These are phyloP conservation scores for Heteromyza rotundicornis DNA, from an alignment of 2,888 invertebrate genomes.

Conservation along the genomic window DNA sequence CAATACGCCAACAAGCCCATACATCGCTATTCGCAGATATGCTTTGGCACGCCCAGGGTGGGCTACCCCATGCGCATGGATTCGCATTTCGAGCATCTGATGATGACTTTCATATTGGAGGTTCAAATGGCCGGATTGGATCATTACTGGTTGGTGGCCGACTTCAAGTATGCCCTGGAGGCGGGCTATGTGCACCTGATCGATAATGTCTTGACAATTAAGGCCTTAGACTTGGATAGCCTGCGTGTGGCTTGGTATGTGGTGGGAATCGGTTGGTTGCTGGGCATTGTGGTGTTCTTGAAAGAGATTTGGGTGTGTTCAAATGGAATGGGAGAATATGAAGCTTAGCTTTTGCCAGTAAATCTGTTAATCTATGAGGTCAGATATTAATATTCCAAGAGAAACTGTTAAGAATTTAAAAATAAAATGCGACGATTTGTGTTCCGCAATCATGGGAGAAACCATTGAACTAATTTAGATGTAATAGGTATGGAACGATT, in stretches of 20 bases:
- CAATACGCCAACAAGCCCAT: slow-evolving; percentile 47
- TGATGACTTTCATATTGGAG: slow-evolving; percentile 43
- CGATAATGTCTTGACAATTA: slow-evolving; percentile 38
- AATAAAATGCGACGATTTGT: too few species aligned
- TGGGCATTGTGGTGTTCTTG: slow-evolving; percentile 23
- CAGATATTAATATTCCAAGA: too few species aligned
- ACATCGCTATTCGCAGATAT: slow-evolving; percentile 45
- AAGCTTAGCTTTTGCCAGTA: too few species aligned
- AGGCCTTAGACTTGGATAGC: slow-evolving; percentile 41
- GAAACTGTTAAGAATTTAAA: too few species aligned
- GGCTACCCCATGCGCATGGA: slow-evolving; percentile 43
- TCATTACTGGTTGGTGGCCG: slow-evolving; percentile 37
- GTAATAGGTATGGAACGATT: too few species aligned
- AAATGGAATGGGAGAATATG: too few species aligned
- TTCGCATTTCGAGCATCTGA: slow-evolving; percentile 39
- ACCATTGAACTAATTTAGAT: too few species aligned
- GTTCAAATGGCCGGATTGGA: slow-evolving; percentile 39
- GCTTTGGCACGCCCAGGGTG: slow-evolving; percentile 46
- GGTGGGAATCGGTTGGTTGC: slow-evolving; percentile 34
- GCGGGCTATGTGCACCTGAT: slow-evolving; percentile 44
- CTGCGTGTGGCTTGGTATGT: slow-evolving; percentile 38
- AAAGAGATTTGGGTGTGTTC: too few species aligned
- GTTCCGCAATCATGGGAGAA: too few species aligned
- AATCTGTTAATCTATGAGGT: too few species aligned
- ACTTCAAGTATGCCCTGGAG: slow-evolving; percentile 39